phyloP scores from a whole-genome alignment of 2,888 invertebrate genomes.

The Callyntrura sp. region DNA sequence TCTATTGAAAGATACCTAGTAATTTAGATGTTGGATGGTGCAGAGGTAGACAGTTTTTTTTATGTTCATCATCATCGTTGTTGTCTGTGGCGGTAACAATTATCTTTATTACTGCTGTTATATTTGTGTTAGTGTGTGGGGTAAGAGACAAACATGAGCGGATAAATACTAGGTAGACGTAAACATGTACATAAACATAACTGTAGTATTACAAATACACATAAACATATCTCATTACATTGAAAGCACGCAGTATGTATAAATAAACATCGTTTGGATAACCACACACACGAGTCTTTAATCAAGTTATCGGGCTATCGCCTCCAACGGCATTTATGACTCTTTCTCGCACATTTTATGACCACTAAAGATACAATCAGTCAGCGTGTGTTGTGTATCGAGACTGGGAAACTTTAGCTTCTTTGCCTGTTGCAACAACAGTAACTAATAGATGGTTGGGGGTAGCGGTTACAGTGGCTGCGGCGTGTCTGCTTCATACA shows the following conservation, averaged over 20 bases:
- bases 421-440: conserved; percentile 3
- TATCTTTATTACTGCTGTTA: conserved; percentile 10
- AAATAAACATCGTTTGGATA: background rate
- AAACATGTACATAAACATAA: background rate
- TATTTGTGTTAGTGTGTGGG: background rate
- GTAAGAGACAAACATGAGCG: no score
- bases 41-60: background rate
- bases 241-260: background rate
- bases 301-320: conserved; percentile 49
- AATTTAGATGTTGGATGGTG: background rate
- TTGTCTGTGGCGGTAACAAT: background rate
- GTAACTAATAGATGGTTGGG: background rate
- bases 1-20: background rate
- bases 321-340: conserved; percentile 38
- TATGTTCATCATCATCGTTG: background rate
- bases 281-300: conserved; percentile 5
- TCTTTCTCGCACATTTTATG: conserved; percentile 49
- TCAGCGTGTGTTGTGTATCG: background rate
- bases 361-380: conserved; percentile 42
- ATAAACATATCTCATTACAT: background rate
- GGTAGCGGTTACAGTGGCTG: background rate
- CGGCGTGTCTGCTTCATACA: background rate
- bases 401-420: background rate
- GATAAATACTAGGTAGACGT: no score
- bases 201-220: background rate